These are phyloP conservation scores for Conops quadrifasciatus DNA, from an alignment of 2,888 invertebrate genomes.

Conservation along the genomic window DNA sequence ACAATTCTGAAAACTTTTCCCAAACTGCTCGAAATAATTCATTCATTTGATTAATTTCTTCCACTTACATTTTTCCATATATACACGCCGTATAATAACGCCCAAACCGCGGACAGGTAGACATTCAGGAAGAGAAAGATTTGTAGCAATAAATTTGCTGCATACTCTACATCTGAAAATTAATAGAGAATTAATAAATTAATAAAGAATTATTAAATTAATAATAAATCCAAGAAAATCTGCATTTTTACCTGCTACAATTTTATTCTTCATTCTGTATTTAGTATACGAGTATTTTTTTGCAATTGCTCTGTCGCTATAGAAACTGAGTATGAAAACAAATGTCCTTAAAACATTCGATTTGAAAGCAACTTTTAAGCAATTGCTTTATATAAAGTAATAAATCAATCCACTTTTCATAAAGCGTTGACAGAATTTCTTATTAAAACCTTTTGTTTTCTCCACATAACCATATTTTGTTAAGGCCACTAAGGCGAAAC, in stretches of 20 bases:
- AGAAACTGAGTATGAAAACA: conserved; percentile 7
- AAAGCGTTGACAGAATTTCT: no score
- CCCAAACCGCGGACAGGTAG: conserved; percentile 79
- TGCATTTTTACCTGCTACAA: neutral
- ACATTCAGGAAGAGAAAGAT: conserved; percentile 86
- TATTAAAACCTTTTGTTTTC: no score
- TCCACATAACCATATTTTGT: no score
- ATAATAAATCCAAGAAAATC: neutral
- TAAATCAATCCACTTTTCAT: no score
- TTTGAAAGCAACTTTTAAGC: no score
- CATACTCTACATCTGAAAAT: conserved; percentile 50
- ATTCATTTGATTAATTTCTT: neutral
- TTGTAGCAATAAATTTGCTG: conserved; percentile 74
- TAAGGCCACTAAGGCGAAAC: no score
- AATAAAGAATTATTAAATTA: neutral
- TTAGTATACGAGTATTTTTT: neutral
- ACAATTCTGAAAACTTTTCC: conserved; percentile 50
- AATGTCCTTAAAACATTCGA: neutral
- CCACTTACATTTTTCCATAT: conserved; percentile 54
- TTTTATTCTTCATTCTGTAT: neutral
- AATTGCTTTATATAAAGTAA: no score
- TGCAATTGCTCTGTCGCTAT: neutral
- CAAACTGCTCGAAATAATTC: conserved; percentile 1
- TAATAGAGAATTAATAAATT: neutral
- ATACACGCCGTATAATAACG: conserved; percentile 53